These are phyloP conservation scores for Drosophila mauritiana DNA, from an alignment of 1,140 invertebrate species.

Conservation along the genomic window DNA sequence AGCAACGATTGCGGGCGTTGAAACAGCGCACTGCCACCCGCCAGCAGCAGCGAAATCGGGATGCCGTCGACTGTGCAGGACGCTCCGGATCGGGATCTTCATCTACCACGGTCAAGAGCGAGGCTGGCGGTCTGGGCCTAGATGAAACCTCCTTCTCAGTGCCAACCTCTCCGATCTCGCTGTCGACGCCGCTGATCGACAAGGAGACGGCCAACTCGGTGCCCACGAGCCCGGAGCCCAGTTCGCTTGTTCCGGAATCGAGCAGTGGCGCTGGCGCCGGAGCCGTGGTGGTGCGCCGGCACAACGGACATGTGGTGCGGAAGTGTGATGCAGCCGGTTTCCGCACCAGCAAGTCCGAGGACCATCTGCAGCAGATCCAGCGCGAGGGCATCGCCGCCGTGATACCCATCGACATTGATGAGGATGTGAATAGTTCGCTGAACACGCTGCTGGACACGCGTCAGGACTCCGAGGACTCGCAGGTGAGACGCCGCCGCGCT, in stretches of 20 bases:
- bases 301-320: conserved; percentile 73
- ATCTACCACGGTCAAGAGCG: conserved; percentile 78
- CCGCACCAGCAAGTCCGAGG: conserved; percentile 93
- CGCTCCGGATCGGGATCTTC: conserved; percentile 67
- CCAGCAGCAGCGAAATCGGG: conserved; percentile 61
- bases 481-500: conserved; percentile 62
- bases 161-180: conserved; percentile 81
- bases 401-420: conserved; percentile 95
- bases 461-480: conserved; percentile 87
- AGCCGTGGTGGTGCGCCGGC: conserved; percentile 83
- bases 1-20: conserved; percentile 71
- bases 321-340: conserved; percentile 86
- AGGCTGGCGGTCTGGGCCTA: conserved; percentile 51
- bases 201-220: conserved; percentile 88
- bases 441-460: conserved; percentile 95
- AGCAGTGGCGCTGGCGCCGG: conserved; percentile 80
- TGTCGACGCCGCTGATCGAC: conserved; percentile 79
- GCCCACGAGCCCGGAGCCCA: conserved; percentile 91
- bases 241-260: conserved; percentile 85
- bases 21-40: conserved; percentile 67
- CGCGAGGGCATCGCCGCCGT: conserved; percentile 86
- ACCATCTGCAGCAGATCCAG: conserved; percentile 90
- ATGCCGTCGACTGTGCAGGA: conserved; percentile 67
- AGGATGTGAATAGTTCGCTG: conserved; percentile 95
- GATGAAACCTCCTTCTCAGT: conserved; percentile 84